These are phyloP conservation scores for Monomorium pharaonis DNA, from an alignment of 1,140 invertebrate species.

Conservation along the genomic window DNA sequence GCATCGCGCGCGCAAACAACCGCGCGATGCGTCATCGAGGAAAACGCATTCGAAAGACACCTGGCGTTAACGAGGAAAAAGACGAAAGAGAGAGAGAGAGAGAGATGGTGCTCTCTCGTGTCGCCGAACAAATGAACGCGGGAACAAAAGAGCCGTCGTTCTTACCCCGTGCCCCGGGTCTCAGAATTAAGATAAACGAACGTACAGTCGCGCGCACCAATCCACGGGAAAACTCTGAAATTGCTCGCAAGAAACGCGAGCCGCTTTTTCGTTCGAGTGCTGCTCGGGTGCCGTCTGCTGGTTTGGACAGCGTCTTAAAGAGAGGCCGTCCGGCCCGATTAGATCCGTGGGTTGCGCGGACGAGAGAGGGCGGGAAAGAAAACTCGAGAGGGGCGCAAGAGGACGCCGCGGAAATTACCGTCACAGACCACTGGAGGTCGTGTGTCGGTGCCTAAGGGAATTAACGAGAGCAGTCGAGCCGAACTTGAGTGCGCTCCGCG, in stretches of 20 bases:
- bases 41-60: conserved; percentile 34
- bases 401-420: conserved; percentile 29
- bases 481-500: not conserved
- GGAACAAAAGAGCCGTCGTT: conserved; percentile 23
- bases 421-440: conserved; percentile 1
- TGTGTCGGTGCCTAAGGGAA: not conserved
- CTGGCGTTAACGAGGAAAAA: conserved; percentile 31
- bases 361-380: conserved; percentile 28
- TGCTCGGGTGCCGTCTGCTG: conserved; percentile 29
- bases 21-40: conserved; percentile 7
- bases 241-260: conserved; percentile 32
- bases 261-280: conserved; percentile 27
- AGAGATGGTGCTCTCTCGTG: no score
- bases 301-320: conserved; percentile 24
- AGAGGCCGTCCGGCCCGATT: conserved; percentile 46
- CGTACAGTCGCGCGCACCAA: conserved; percentile 38
- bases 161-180: not conserved
- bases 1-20: not conserved
- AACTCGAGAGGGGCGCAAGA: conserved; percentile 25
- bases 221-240: conserved; percentile 32
- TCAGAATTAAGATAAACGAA: conserved; percentile 63
- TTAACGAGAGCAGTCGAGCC: conserved; percentile 26
- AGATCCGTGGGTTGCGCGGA: conserved; percentile 22
- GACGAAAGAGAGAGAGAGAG: no score
- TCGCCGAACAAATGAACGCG: not conserved